These are phyloP conservation scores for Pyrocoelia pectoralis DNA, from an alignment of 2,888 invertebrate genomes.

Conservation along the genomic window DNA sequence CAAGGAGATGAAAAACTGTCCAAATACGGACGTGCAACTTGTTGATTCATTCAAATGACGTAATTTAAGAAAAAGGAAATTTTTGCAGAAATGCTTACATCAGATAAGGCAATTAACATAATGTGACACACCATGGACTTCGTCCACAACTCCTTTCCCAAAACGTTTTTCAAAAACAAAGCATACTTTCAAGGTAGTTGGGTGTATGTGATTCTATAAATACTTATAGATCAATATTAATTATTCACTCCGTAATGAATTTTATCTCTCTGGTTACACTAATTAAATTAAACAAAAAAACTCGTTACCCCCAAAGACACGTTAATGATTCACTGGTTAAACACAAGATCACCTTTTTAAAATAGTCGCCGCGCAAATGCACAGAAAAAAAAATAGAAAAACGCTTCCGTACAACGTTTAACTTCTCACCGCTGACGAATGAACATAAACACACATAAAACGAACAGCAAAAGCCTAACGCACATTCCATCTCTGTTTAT, in stretches of 20 bases:
- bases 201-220: not conserved
- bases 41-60: not conserved
- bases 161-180: not conserved
- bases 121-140: not conserved
- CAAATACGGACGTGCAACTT: not conserved
- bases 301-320: not conserved
- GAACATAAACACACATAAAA: conserved; percentile 29
- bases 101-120: not conserved
- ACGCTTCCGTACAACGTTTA: conserved; percentile 4
- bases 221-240: not conserved
- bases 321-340: too few relatives aligned
- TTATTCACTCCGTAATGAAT: not conserved
- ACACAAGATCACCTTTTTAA: too few relatives aligned
- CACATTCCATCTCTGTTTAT: conserved; percentile 10
- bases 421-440: conserved; percentile 27
- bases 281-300: not conserved
- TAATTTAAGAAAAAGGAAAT: too few relatives aligned
- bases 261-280: not conserved
- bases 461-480: conserved; percentile 17
- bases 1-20: not conserved
- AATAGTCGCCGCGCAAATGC: too few relatives aligned
- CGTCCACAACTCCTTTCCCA: too few relatives aligned
- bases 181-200: not conserved
- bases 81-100: not conserved
- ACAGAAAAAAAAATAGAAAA: too few relatives aligned